Base-by-base conservation (phyloP, 2,113 vertebrate species). In the Pedetes capensis region DNA sequence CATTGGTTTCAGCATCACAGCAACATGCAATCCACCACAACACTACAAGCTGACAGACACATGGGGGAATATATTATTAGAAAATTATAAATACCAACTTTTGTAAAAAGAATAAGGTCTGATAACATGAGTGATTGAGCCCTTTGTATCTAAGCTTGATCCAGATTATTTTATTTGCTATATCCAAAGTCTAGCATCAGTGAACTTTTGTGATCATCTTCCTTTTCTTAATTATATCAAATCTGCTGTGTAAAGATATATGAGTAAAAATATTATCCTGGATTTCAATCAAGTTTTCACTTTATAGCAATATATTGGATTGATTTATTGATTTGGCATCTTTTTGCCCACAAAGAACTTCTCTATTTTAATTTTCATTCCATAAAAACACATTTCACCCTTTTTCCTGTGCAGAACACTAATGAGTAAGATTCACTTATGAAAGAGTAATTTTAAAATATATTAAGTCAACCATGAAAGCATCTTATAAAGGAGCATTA, bases 321-420 rank as follows among this genome's bases (percentile, higher is more conserved):
- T 61, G 71, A 22, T 59, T 84, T 59, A 64, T 57, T 66, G 20
- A 87, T 68, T 82, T 51, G 42, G 12, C 34, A n/a, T 61, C n/a
- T 66, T 61, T 82, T 42, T 53, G 53, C 29, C 42, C 44, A n/a
- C 22, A 39, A 4, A 63, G 13, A 87, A 63, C 51, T 91, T 88
- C n/a, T 63, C 59, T 44, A 87, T 51, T 87, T 84, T 84, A 14
- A 89, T 29, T 92, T 91, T 92, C 10, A 63, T 78, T 88, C 12
- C 22, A 34, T 47, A 29, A 83, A 92, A 83, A 11, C 2, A 17
- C 59, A 42, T 87, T 51, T 87, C 18, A 69, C 27, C 6, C 7
- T 76, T 69, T 76, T 55, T 71, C 47, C 14, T 76, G 29, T 63
- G 29, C 13, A 61, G 34, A 87, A 59, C 11, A 55, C 14, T 84